Conservation (phyloP, 2,797 vertebrate species). For the Rhyacichthys aspro region DNA sequence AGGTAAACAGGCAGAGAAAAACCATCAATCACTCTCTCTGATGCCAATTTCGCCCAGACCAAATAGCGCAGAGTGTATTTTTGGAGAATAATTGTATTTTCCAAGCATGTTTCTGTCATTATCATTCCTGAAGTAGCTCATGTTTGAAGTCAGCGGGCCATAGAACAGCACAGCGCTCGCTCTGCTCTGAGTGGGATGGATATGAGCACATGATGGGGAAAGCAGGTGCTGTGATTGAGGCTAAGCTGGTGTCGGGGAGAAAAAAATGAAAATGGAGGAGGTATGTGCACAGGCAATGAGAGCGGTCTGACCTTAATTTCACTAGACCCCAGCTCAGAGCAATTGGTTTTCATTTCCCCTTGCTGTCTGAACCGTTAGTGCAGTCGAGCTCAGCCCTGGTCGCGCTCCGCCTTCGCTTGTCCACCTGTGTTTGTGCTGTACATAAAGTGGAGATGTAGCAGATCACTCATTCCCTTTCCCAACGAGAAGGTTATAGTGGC, state of each 20-base stretch:
- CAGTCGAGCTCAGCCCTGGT: too few relatives aligned
- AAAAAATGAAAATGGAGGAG: constrained; percentile 29
- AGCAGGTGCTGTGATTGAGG: constrained; percentile 76
- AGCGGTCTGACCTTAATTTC: constrained; percentile 45
- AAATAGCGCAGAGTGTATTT: constrained; percentile 67
- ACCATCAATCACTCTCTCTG: constrained; percentile 57
- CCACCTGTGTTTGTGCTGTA: constrained; percentile 34
- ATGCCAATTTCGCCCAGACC: constrained; percentile 30
- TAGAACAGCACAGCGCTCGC: constrained; percentile 70
- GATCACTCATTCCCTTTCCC: neutral
- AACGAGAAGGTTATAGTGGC: too few relatives aligned
- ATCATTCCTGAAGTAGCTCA: constrained; percentile 85
- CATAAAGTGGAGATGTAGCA: neutral
- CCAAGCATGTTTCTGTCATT: constrained; percentile 85
- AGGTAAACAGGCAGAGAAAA: constrained; percentile 62
- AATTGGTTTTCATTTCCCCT: constrained; percentile 52
- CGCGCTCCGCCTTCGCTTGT: constrained; percentile 23
- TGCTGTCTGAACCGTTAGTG: constrained; percentile 49
- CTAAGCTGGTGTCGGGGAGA: too few relatives aligned
- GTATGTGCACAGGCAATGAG: constrained; percentile 14
- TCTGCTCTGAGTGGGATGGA: constrained; percentile 63
- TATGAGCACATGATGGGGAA: constrained; percentile 71
- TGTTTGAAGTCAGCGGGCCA: constrained; percentile 81
- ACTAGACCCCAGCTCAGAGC: constrained; percentile 35
- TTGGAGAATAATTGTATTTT: constrained; percentile 73